phyloP scores from a whole-genome alignment of 2,888 invertebrate genomes.

The Pterobdella sp. region DNA sequence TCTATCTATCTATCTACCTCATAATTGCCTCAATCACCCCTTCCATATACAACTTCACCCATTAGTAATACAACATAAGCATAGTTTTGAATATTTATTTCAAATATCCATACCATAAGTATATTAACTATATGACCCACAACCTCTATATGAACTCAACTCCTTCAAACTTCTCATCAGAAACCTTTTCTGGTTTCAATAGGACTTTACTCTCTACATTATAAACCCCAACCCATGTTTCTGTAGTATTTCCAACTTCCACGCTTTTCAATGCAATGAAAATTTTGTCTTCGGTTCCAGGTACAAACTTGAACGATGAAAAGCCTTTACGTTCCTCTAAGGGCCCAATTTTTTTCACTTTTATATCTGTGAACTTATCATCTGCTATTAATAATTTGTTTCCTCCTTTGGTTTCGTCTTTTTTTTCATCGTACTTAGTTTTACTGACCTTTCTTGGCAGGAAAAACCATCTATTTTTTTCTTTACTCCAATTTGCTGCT shows the following conservation, averaged over 20 bases:
- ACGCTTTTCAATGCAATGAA: background rate
- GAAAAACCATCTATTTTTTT: background rate
- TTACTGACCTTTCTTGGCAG: background rate
- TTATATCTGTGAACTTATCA: background rate
- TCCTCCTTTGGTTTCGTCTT: background rate
- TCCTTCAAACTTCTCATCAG: background rate
- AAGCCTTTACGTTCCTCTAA: background rate
- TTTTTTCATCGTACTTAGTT: background rate
- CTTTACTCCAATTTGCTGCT: background rate
- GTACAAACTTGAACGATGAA: background rate
- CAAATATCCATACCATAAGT: too few relatives aligned
- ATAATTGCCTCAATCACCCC: too few relatives aligned
- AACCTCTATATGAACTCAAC: background rate
- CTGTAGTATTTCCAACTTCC: background rate
- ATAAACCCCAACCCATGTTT: background rate
- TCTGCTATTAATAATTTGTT: background rate
- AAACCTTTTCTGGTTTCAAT: background rate
- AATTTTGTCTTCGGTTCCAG: background rate
- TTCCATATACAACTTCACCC: too few relatives aligned
- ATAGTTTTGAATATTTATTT: too few relatives aligned
- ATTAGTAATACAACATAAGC: too few relatives aligned
- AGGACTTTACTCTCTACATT: background rate
- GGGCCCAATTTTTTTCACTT: background rate
- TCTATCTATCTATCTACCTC: too few relatives aligned
- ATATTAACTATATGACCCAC: too few relatives aligned